These are phyloP conservation scores for Etheostoma spectabile DNA, from an alignment of 2,113 vertebrate genomes.

Conservation along the genomic window DNA sequence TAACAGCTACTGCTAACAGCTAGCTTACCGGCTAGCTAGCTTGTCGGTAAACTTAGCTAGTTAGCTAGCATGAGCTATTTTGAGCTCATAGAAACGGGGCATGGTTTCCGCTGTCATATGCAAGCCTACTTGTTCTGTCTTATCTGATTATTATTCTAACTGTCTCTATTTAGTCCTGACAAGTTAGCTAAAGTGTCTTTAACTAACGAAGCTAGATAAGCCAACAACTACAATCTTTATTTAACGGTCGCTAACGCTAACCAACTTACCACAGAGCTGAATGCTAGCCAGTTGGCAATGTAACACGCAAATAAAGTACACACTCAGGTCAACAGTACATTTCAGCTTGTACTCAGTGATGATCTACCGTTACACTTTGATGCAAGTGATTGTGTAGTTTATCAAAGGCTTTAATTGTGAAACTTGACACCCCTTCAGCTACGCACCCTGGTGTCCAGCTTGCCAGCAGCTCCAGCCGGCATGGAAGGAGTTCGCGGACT, in stretches of 20 bases:
- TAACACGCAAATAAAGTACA: not conserved
- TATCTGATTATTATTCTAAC: not conserved
- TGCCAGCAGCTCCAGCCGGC: conserved; percentile 94
- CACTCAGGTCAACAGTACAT: not conserved
- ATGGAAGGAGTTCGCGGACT: conserved; percentile 95
- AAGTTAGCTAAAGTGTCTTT: not conserved
- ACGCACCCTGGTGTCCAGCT: conserved; percentile 97
- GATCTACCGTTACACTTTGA: not conserved
- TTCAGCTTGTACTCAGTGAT: not conserved
- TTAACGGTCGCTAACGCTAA: not conserved
- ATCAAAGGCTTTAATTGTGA: not conserved
- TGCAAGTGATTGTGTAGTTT: not conserved
- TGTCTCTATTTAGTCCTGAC: fast-evolving
- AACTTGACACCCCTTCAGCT: conserved; percentile 80
- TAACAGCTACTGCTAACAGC: conserved; percentile 45
- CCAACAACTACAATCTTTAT: conserved; percentile 5
- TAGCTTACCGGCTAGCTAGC: conserved; percentile 41
- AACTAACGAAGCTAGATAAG: not conserved
- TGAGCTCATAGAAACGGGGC: not conserved
- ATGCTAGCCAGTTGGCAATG: conserved; percentile 8
- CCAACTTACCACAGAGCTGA: not conserved
- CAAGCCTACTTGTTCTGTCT: fast-evolving
- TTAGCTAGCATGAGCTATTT: not conserved
- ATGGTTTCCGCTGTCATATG: not conserved
- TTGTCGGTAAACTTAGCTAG: not conserved